Base-by-base conservation (phyloP, 92 coral and sea anemone genomes). In the Phymanthus crucifer region DNA sequence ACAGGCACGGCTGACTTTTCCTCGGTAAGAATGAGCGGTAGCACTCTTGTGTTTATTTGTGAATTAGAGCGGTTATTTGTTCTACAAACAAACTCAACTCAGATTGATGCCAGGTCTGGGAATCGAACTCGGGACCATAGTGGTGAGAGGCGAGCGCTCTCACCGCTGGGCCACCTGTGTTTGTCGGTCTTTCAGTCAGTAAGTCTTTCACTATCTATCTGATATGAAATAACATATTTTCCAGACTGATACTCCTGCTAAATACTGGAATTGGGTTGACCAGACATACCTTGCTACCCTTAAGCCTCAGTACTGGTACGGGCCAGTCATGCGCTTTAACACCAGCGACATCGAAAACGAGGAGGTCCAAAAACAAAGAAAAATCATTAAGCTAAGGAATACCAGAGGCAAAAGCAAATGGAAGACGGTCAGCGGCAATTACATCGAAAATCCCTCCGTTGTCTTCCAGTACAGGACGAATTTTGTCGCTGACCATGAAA, bases 231-330 rank as follows among this genome's bases (percentile, higher is more conserved):
- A 27, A 13, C 19, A 7, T 61, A 26, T 61, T 61, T 21, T 37
- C 13, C 73, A 95, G 98, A 75, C 81, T 6, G 54, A 83, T n/a
- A 87, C 84, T 72, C 79, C 87, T 8, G 33, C 52, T 4, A 65
- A 86, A 2, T 95, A 84, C 81, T 89, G 97, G 93, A 36, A n/a
- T 0, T 95, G 98, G 98, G 88, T 85, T 4, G 57, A 77, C 57
- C 23, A 76, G 32, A 61, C 90, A 23, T 80, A 90, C 46, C 47
- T 95, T 14, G 93, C 97, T 0, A 88, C 95, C 6, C 90, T 95
- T 3, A 84, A 80, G 68, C 98, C 98, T 1, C 87, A 83, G 31
- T 94, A 70, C 43, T 95, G 98, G 98, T 95, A 95, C 76, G 98
- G 98, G 3, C 98, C 98, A 0, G 82, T 90, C 43, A 85, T 81